A percentile compares a stretch with the other conserved stretches of the same genome.
phyloP scores from a whole-genome alignment of 2,888 invertebrate genomes.

The Tachina fera region DNA sequence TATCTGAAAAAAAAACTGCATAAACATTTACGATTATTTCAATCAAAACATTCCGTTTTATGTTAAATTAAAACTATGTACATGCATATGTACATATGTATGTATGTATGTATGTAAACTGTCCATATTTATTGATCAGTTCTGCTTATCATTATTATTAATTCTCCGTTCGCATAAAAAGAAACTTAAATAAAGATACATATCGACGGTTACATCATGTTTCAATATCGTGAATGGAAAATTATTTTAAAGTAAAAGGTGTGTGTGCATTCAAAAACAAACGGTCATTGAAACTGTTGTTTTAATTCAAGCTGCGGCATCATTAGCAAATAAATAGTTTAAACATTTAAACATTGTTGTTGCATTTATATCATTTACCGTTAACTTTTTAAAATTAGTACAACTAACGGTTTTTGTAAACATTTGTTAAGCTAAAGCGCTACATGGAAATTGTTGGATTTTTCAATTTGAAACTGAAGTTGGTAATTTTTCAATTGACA shows the following conservation, averaged over 20 bases:
- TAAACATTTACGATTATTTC: background rate
- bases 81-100: no score
- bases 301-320: constrained; percentile 17
- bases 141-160: no score
- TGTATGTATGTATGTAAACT: background rate
- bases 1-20: background rate
- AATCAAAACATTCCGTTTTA: background rate
- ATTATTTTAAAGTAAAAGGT: constrained; percentile 43
- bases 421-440: constrained; percentile 8
- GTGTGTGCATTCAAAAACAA: background rate
- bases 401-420: constrained; percentile 31
- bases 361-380: constrained; percentile 22
- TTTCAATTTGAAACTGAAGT: background rate
- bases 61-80: background rate
- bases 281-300: constrained; percentile 22
- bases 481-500: background rate
- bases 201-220: constrained; percentile 56
- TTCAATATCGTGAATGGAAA: constrained; percentile 30
- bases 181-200: background rate
- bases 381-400: constrained; percentile 37
- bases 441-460: background rate
- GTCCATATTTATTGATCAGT: background rate
- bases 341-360: background rate
- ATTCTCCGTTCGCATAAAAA: background rate
- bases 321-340: constrained; percentile 30